Conservation (phyloP, 2,797 vertebrate species). For the Melanotaenia parkinsoni region DNA sequence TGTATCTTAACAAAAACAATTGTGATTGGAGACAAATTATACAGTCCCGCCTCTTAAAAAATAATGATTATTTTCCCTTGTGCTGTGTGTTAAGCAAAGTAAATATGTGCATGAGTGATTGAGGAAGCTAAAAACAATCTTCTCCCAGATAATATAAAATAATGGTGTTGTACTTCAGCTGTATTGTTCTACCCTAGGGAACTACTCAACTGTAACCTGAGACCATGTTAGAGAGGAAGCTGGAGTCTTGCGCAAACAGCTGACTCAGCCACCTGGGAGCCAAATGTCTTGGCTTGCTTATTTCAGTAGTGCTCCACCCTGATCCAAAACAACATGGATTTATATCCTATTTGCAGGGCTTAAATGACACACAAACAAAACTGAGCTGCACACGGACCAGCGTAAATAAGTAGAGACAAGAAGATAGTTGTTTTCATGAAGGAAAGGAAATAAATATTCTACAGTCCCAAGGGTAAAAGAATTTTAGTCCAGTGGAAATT, state of each 20-base stretch:
- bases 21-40: conserved; percentile 8
- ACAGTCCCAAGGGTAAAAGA: not conserved
- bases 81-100: conserved; percentile 13
- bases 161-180: conserved; percentile 13
- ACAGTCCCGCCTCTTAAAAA: conserved; percentile 5
- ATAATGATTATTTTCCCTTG: conserved; percentile 22
- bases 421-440: conserved; percentile 33
- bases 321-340: conserved; percentile 68
- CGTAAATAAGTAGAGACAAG: conserved; percentile 20
- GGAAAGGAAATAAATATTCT: conserved; percentile 5
- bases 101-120: conserved; percentile 41
- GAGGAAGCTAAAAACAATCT: conserved; percentile 35
- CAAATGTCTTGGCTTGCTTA: conserved; percentile 73
- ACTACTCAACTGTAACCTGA: conserved; percentile 56
- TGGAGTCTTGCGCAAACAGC: conserved; percentile 62
- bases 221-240: conserved; percentile 45
- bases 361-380: conserved; percentile 46
- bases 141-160: conserved; percentile 17
- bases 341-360: conserved; percentile 51
- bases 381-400: conserved; percentile 13
- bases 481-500: conserved; percentile 34
- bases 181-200: conserved; percentile 42
- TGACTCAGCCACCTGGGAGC: conserved; percentile 79
- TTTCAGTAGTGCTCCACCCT: conserved; percentile 67
- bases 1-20: not conserved